These are phyloP conservation scores for Aporophyla nigra DNA, from an alignment of 2,888 invertebrate species.

Conservation along the genomic window DNA sequence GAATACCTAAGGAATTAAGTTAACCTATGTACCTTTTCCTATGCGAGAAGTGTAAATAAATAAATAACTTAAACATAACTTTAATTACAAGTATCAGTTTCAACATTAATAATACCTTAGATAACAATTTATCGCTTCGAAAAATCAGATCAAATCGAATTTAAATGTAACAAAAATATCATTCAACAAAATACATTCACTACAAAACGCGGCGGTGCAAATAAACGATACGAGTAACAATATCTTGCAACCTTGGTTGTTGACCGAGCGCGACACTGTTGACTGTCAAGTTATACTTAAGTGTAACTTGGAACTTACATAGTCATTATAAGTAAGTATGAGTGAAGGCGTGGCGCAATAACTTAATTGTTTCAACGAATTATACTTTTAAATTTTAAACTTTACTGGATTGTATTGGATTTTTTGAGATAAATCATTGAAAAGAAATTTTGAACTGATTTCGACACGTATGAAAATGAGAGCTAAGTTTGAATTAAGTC, in stretches of 20 bases:
- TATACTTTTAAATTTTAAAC: slow-evolving; percentile 24
- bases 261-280: slow-evolving; percentile 66
- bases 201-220: slow-evolving; percentile 46
- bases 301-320: slow-evolving; percentile 16
- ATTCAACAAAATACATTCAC: slow-evolving; percentile 52
- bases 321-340: slow-evolving; percentile 25
- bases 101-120: background rate
- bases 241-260: slow-evolving; percentile 70
- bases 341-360: slow-evolving; percentile 45
- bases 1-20: too few species aligned
- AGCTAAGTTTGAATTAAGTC: slow-evolving; percentile 27
- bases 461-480: slow-evolving; percentile 17
- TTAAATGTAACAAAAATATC: slow-evolving; percentile 34
- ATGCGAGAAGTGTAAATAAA: too few species aligned
- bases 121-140: background rate
- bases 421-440: slow-evolving; percentile 5
- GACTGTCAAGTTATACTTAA: slow-evolving; percentile 37
- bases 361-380: slow-evolving; percentile 48
- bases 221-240: slow-evolving; percentile 65
- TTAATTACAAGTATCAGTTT: background rate
- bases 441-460: slow-evolving; percentile 4
- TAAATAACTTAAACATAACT: background rate
- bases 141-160: background rate
- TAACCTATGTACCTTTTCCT: too few species aligned
- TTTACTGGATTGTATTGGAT: slow-evolving; percentile 14